Evolutionary conservation across 2,113 vertebrate genomes (phyloP), one percentile per base, ranked within the genome.

Genomic region (Apodemus speciosus): DNA sequence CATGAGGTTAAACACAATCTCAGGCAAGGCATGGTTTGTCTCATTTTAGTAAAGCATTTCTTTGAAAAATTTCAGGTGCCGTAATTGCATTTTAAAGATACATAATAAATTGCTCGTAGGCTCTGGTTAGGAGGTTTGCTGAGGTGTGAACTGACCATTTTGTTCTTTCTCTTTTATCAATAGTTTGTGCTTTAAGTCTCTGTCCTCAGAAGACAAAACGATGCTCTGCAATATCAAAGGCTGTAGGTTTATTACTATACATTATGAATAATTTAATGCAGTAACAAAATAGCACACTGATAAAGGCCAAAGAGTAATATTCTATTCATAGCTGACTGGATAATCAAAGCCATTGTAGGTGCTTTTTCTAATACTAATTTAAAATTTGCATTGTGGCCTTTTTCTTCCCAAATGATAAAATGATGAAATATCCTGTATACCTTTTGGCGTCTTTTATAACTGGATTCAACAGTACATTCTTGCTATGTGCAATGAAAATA

Each of bases 271-370:
- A 96, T 81, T 84, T 91, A 96, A 88, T 88, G 87, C 51, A 85
- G 95, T 20, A 51, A 96, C 97, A 97, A 95, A 56, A 81, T 96
- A 97, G 90, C 89, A 60, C 90, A 93, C 94, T 94, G 96, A 96
- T 95, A 97, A 97, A 97, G 95, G 92, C 94, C 95, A 96, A 92
- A 75, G 66, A 92, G 94, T 94, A 96, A 97, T 97, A 96, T 89
- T 95, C 95, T 95, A 95, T 97, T 97, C 97, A 97, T 84, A 96
- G 95, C 95, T 92, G 92, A 89, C 64, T 71, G 84, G 68, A 96
- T 97, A 95, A 96, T 96, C 86, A 96, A 97, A 97, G 69, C 9
- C 62, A 94, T 92, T 95, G 94, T 86, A 79, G 62, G 90, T 88
- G 11, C 89, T 95, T 96, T 92, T 96, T 73, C 66, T 93, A 95